Percentiles rank a stretch among this genome's conserved stretches.
phyloP scores from a whole-genome alignment of 2,797 vertebrate genomes.

The Pelobates cultripes region DNA sequence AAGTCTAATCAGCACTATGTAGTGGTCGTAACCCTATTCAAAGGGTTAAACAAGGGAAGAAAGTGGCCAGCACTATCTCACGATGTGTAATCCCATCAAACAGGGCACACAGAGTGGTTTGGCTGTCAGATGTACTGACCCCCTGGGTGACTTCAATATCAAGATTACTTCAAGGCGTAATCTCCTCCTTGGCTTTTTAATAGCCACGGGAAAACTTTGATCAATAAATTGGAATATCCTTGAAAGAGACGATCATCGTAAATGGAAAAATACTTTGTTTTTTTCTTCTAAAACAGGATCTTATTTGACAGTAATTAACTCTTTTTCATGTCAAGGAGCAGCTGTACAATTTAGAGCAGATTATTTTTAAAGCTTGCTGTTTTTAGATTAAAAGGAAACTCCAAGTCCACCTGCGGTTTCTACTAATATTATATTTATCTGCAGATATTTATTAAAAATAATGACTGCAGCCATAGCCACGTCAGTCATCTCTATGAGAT shows the following conservation, averaged over 20 bases:
- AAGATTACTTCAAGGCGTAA: constrained; percentile 66
- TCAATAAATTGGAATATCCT: constrained; percentile 70
- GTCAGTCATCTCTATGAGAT: too few species aligned
- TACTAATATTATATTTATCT: too few species aligned
- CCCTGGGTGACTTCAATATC: constrained; percentile 60
- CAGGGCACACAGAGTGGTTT: constrained; percentile 6
- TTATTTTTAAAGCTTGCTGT: too few species aligned
- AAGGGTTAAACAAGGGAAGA: too few species aligned
- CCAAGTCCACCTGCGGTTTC: too few species aligned
- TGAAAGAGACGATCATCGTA: constrained; percentile 70
- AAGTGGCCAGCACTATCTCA: not conserved
- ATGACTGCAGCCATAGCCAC: too few species aligned
- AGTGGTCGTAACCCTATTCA: too few species aligned
- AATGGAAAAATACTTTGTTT: constrained; percentile 69
- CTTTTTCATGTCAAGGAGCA: not conserved
- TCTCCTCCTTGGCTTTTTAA: constrained; percentile 62
- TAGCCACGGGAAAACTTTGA: constrained; percentile 64
- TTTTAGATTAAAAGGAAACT: too few species aligned
- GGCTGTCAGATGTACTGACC: constrained; percentile 58
- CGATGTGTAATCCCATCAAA: constrained; percentile 53
- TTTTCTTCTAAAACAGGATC: constrained; percentile 65
- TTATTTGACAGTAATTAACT: not conserved
- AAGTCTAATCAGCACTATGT: too few species aligned
- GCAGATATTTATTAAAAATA: too few species aligned
- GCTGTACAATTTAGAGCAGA: not conserved